Base-by-base conservation (phyloP, 1,140 invertebrate genomes). In the Babylonia areolata region DNA sequence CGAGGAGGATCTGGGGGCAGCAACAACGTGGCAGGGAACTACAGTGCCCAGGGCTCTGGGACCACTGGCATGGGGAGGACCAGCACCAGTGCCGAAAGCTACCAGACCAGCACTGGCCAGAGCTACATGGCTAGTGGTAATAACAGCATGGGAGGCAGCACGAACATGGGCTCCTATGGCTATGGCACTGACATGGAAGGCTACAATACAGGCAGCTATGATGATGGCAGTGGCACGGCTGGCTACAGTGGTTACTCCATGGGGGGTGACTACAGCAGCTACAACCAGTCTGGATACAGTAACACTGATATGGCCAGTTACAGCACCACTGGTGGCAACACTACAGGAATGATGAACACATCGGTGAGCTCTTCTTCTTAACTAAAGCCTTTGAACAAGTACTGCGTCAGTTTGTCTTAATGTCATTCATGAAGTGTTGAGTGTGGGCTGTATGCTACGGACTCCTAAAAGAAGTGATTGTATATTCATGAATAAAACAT, bases 111-210 rank as follows among this genome's bases (percentile, higher is more conserved):
- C 23, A 28, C 3, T 31, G 69, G 28, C 6, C 28, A 31, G 23
- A 31, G 77, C 23, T 40, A n/a, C 77, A 46, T 79, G 77, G 23
- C 33, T 6, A n/a, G 28, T 28, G 15, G 37, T n/a, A 75, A 46
- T 15, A n/a, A 58, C 28, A 39, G 23, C 1, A 31, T 37, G 51
- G 46, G 80, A 23, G 42, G 40, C 78, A 81, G 80, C 80, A 81
- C 42, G 11, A 81, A 51, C 51, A 58, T 58, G 80, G 46, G 80
- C n/a, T 81, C 80, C 46, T 81, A 81, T 46, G 80, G 80, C n/a
- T 80, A 80, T 46, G 78, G 39, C 28, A 46, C 15, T 28, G 80
- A 35, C 9, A 54, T 58, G 42, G 80, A 81, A 33, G 80, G 80
- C 42, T 81, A 81, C 80, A 81, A 42, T 28, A 81, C 40, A 1